Base-by-base conservation (phyloP, 2,113 vertebrate genomes). In the Gallinago undulata region DNA sequence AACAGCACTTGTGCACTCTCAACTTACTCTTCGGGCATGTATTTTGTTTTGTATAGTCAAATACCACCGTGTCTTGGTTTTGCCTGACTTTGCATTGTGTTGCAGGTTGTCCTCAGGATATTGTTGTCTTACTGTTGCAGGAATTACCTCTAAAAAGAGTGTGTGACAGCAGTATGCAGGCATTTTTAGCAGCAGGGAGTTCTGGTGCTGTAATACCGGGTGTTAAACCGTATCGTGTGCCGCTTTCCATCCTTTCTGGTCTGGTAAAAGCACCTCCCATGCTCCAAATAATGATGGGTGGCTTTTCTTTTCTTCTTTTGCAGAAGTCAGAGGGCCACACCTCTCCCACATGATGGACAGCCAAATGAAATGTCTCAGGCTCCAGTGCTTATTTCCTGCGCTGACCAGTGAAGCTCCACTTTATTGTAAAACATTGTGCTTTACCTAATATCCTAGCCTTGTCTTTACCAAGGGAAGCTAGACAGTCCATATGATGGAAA, bases 311-410 rank as follows among this genome's bases (percentile, higher is more conserved):
- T 96, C 68, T 97, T 97, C n/a, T 94, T 97, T 98, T 98, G 87
- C 98, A 99, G 99, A 98, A 98, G 98, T 97, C 99, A 99, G 98
- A 99, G 98, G 88, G 97, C 98, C 70, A 97, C 99, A 90, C 97
- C 98, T 74, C 97, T 99, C 92, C 96, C 98, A 92, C 98, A 97
- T 53, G 99, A 99, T 35, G 98, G 98, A 98, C 99, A 99, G 98
- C 98, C 99, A 97, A 99, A 99, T 96, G 99, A 99, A 97, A 99
- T 99, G 93, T 97, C 98, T 94, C 99, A 99, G 98, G 98, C 99
- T 97, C 98, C 99, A 83, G 98, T 99, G 96, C 99, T 99, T 97
- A 99, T 99, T 98, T 99, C 99, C 98, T 99, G 99, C 31, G 99
- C 99, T 96, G 99, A 99, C 97, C 99, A 99, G 98, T 99, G 99